phyloP scores from a whole-genome alignment of 2,797 vertebrate species.

The Clarias platycephalus region DNA sequence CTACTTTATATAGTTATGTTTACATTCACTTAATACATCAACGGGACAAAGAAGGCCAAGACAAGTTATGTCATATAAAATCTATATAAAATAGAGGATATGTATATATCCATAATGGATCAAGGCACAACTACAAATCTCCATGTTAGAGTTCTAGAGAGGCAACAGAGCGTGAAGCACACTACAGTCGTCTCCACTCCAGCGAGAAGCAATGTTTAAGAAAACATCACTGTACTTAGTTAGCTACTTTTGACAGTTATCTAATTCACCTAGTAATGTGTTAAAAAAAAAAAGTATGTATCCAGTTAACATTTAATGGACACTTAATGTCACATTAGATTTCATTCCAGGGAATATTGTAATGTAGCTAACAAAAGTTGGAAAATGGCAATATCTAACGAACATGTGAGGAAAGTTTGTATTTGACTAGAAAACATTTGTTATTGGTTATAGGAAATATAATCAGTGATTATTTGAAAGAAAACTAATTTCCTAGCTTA shows the following conservation, averaged over 20 bases:
- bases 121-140: slow-evolving; percentile 12
- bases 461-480: background rate
- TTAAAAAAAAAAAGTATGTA: background rate
- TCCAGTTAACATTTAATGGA: background rate
- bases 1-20: background rate
- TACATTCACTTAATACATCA: background rate
- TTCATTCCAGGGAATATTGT: too few relatives aligned
- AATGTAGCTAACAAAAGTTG: background rate
- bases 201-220: background rate
- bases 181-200: background rate
- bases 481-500: background rate
- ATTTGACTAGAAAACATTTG: background rate
- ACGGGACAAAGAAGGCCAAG: background rate
- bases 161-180: background rate
- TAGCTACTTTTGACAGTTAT: too few relatives aligned
- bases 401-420: background rate
- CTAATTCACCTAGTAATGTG: too few relatives aligned
- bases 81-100: background rate
- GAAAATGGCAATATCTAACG: too few relatives aligned
- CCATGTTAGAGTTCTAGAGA: background rate
- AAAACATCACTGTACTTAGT: background rate
- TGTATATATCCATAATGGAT: background rate
- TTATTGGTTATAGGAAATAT: background rate
- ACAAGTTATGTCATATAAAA: background rate
- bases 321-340: too few relatives aligned